These are phyloP conservation scores for Anthopleura xanthogrammica DNA, from an alignment of 92 coral and sea anemone genomes.

Conservation along the genomic window DNA sequence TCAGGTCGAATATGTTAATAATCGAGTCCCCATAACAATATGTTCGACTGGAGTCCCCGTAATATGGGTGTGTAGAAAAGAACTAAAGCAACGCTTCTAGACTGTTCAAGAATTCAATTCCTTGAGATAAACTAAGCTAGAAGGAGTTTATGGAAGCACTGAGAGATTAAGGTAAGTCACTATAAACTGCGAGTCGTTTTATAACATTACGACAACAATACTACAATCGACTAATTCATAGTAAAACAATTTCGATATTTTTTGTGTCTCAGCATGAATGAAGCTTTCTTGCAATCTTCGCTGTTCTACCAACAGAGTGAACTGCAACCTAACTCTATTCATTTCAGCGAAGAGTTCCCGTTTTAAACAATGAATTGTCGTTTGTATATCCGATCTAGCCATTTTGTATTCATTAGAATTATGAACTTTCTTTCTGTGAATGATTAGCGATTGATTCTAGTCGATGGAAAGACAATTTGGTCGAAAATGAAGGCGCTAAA, in stretches of 20 bases:
- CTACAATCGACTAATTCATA: not conserved
- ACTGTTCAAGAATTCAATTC: not conserved
- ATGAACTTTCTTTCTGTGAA: not conserved
- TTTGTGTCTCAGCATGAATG: not conserved
- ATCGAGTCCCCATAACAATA: not conserved
- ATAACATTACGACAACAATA: not conserved
- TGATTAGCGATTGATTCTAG: not conserved
- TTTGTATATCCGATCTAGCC: not conserved
- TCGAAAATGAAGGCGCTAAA: not conserved
- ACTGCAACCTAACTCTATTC: not conserved
- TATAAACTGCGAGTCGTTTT: not conserved
- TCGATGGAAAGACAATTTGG: not conserved
- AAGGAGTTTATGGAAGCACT: not conserved
- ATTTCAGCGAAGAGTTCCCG: not conserved
- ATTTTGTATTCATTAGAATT: not conserved
- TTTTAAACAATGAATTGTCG: not conserved
- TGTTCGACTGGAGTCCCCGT: not conserved
- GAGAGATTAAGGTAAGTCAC: not conserved
- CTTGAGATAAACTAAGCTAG: not conserved
- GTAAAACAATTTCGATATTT: not conserved
- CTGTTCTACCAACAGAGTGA: not conserved
- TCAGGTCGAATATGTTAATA: conserved; percentile 5
- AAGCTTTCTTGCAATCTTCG: not conserved
- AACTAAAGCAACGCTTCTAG: not conserved
- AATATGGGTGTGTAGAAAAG: not conserved